Evolutionary conservation across 23 tunicate species (phyloP).

Genomic region (Pegea sp.): DNA sequence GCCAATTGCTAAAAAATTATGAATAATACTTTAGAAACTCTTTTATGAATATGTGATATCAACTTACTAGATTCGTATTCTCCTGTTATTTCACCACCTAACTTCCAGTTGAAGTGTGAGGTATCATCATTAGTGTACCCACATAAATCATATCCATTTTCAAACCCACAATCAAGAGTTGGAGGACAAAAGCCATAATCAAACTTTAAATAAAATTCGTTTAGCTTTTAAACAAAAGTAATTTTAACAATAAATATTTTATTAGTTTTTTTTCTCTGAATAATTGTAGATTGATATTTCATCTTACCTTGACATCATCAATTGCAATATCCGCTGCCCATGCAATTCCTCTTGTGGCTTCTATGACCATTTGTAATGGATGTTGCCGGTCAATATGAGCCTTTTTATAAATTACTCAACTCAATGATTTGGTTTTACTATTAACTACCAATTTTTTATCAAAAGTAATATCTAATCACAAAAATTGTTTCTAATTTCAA

Average conservation of each 20-base stretch:
- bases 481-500: too few relatives aligned
- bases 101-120: conserved; percentile 50
- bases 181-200: conserved; percentile 45
- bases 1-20: conserved; percentile 35
- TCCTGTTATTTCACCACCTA: conserved; percentile 37
- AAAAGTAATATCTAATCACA: too few relatives aligned
- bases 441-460: too few relatives aligned
- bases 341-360: conserved; percentile 54
- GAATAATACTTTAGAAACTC: too few relatives aligned
- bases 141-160: conserved; percentile 48
- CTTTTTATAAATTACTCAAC: conserved; percentile 11
- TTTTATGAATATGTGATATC: too few relatives aligned
- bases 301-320: conserved; percentile 74
- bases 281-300: too few relatives aligned
- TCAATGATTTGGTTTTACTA: too few relatives aligned
- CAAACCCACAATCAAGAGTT: conserved; percentile 79
- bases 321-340: conserved; percentile 98
- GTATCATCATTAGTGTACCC: conserved; percentile 46
- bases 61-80: conserved; percentile 13
- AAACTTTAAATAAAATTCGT: too few relatives aligned
- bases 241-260: too few relatives aligned
- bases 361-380: conserved; percentile 59
- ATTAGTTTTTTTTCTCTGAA: too few relatives aligned
- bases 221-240: too few relatives aligned
- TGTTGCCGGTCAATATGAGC: conserved; percentile 43